Base-by-base conservation (phyloP, 2,797 vertebrate species). In the Sus cebifrons region DNA sequence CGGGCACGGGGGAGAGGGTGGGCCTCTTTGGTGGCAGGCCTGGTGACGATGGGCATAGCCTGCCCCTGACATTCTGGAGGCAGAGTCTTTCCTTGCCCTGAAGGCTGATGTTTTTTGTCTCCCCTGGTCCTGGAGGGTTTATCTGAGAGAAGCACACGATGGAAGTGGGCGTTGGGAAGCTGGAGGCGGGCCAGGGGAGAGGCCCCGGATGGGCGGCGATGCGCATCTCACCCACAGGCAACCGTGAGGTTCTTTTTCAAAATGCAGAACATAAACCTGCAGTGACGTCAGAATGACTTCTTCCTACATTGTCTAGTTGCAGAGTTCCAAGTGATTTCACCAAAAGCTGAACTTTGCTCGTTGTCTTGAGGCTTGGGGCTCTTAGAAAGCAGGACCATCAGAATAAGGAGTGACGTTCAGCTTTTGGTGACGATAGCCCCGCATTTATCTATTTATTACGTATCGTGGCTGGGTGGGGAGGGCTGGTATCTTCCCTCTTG, bases 221-320 rank as follows among this genome's bases (percentile, higher is more conserved):
- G 67, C 16, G 2, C 10, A 0, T 15, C 40, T 44, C 58, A 5
- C 23, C 29, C 21, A 7, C 2, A 5, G 4, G 68, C 7, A 60
- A 15, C 2, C 6, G 5, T 1, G 7, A 5, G 6, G 25, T 49
- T 40, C 9, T 23, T 44, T 77, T n/a, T n/a, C 86, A 40, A 27
- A 27, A 13, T 36, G 18, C 23, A 71, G 56, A 32, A 62, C 15
- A 2, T 13, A 2, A 29, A 60, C 25, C 2, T 17, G 23, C 18
- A 15, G 32, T 6, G 29, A n/a, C 27, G 29, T n/a, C 16, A 15
- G 85, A 70, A 5, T 15, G 25, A 25, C 60, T 52, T 60, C 25
- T 62, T 9, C 40, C 52, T n/a, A 13, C 16, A 32, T 77, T 73
- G 23, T 70, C 32, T 71, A 23, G 20, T 1, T 21, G 44, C 17